phyloP scores from a whole-genome alignment of 2,888 invertebrate species.

The Drosophila nigricruria region DNA sequence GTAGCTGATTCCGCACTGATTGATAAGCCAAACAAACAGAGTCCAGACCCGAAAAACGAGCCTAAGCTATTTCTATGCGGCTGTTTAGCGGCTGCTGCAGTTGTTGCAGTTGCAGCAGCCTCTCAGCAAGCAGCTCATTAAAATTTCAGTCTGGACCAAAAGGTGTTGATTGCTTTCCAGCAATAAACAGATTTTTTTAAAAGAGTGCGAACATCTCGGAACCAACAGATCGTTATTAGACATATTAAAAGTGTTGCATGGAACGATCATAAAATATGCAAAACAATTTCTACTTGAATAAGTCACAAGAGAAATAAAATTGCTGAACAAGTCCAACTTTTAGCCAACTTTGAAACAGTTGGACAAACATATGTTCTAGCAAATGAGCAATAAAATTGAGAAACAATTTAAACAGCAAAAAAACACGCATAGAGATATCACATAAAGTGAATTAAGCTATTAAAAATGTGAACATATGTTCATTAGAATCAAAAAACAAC shows the following conservation, averaged over 20 bases:
- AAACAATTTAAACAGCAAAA: conserved; percentile 1
- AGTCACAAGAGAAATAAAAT: not conserved
- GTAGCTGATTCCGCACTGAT: conserved; percentile 66
- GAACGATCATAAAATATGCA: conserved; percentile 13
- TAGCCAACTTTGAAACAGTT: conserved; percentile 2
- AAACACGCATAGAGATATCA: not conserved
- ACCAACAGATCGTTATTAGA: conserved; percentile 15
- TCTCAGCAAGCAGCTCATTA: conserved; percentile 58
- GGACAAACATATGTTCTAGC: not conserved
- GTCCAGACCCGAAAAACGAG: conserved; percentile 23
- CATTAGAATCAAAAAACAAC: not conserved
- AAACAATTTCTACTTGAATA: conserved; percentile 2
- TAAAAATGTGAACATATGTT: conserved; percentile 9
- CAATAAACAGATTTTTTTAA: conserved; percentile 54
- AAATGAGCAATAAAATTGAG: not conserved
- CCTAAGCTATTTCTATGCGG: conserved; percentile 20
- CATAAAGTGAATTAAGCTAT: conserved; percentile 1
- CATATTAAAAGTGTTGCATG: conserved; percentile 12
- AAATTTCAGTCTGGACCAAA: conserved; percentile 41
- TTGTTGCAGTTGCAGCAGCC: conserved; percentile 18
- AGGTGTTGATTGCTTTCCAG: conserved; percentile 57
- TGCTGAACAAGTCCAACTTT: not conserved
- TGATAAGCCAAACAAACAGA: conserved; percentile 65
- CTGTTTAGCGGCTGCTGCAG: conserved; percentile 12
- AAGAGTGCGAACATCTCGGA: conserved; percentile 49